Evolutionary conservation across 2,797 vertebrate species (phyloP).

Genomic region (Lutjanus argentimaculatus): DNA sequence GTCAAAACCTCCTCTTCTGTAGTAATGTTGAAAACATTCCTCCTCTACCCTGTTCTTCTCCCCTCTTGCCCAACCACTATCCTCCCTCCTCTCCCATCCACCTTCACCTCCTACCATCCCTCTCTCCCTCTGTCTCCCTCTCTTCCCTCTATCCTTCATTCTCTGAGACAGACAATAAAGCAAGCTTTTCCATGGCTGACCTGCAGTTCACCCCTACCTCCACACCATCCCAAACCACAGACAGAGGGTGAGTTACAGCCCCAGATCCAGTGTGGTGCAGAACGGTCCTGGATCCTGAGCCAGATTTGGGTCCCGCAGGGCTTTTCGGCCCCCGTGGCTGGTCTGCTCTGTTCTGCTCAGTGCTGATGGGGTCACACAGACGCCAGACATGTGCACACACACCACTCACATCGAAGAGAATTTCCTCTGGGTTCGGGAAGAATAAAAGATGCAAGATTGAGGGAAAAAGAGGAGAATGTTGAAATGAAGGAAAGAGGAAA

Average conservation of each 20-base stretch:
- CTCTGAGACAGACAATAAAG: slow-evolving; percentile 77
- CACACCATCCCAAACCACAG: slow-evolving; percentile 75
- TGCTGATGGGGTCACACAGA: slow-evolving; percentile 63
- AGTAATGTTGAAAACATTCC: slow-evolving; percentile 25
- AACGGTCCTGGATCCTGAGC: slow-evolving; percentile 47
- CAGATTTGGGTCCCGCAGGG: slow-evolving; percentile 70
- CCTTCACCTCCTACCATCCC: slow-evolving; percentile 45
- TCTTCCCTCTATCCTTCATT: slow-evolving; percentile 72
- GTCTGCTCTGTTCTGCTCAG: slow-evolving; percentile 46
- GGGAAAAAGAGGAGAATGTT: slow-evolving; percentile 35
- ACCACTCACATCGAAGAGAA: slow-evolving; percentile 52
- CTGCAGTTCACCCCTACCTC: slow-evolving; percentile 83
- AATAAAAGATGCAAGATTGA: slow-evolving; percentile 44
- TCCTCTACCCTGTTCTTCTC: slow-evolving; percentile 24
- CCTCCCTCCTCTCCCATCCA: slow-evolving; percentile 29
- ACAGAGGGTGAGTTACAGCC: slow-evolving; percentile 79
- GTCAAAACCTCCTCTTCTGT: slow-evolving; percentile 32
- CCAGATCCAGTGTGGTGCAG: slow-evolving; percentile 55
- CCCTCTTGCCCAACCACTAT: slow-evolving; percentile 28
- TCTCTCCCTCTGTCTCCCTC: slow-evolving; percentile 47
- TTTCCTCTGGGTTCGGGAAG: slow-evolving; percentile 47
- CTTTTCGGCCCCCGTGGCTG: slow-evolving; percentile 43
- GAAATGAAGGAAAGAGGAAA: slow-evolving; percentile 54
- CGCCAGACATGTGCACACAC: slow-evolving; percentile 61
- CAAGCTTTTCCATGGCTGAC: slow-evolving; percentile 82